These are phyloP conservation scores for Phocides pigmalion DNA, from an alignment of 1,140 invertebrate species.

Conservation along the genomic window DNA sequence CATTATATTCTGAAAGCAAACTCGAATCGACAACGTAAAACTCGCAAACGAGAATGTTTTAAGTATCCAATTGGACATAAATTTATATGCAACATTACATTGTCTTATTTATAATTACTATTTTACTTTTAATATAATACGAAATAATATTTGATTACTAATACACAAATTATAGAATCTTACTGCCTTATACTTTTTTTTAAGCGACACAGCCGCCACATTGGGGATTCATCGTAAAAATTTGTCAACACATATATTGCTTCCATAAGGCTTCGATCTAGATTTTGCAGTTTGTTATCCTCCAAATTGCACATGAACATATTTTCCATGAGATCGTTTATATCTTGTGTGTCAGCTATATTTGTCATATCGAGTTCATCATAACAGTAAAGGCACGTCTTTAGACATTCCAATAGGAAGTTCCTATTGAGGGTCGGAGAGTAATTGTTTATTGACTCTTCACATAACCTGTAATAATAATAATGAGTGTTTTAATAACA, in stretches of 20 bases:
- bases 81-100: no score
- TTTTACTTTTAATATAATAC: no score
- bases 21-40: no score
- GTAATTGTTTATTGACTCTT: slow-evolving; percentile 77
- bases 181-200: slow-evolving; percentile 60
- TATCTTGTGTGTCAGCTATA: slow-evolving; percentile 26
- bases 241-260: slow-evolving; percentile 85
- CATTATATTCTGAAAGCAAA: no score
- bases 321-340: slow-evolving; percentile 32
- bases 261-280: slow-evolving; percentile 76
- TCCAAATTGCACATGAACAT: slow-evolving; percentile 31
- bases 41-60: no score
- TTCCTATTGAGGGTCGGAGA: slow-evolving; percentile 85
- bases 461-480: slow-evolving; percentile 80
- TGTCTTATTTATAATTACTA: no score
- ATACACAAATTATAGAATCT: slow-evolving; percentile 28
- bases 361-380: slow-evolving; percentile 62
- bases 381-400: slow-evolving; percentile 84
- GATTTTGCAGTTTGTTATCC: slow-evolving; percentile 39
- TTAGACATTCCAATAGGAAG: slow-evolving; percentile 86
- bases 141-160: no score
- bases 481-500: no score
- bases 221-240: slow-evolving; percentile 81
- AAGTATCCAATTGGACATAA: no score
- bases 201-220: slow-evolving; percentile 78